These are phyloP conservation scores for Theretra japonica DNA, from an alignment of 2,888 invertebrate species.

Conservation along the genomic window DNA sequence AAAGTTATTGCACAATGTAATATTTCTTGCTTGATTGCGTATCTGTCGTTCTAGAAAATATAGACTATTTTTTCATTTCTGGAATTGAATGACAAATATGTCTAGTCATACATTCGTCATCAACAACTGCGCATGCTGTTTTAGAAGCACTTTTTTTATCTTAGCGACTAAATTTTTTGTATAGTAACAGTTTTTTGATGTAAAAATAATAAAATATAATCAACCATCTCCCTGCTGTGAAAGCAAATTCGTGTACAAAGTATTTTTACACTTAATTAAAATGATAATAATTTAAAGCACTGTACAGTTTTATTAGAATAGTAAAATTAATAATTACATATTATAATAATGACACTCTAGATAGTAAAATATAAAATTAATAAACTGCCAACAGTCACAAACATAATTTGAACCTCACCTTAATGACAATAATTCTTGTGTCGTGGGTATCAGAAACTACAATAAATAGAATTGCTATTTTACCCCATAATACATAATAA, in stretches of 20 bases:
- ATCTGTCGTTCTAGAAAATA: not conserved
- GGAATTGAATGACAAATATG: not conserved
- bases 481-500: not conserved
- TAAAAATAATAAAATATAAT: not conserved
- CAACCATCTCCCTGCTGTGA: not conserved
- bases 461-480: not conserved
- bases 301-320: not conserved
- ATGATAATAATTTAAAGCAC: not conserved
- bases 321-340: too few species aligned
- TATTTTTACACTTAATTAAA: too few species aligned
- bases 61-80: not conserved
- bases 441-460: not conserved
- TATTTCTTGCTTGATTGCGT: not conserved
- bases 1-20: constrained; percentile 2
- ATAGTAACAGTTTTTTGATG: not conserved
- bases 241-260: not conserved
- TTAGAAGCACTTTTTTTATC: not conserved
- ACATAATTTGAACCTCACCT: too few species aligned
- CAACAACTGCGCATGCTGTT: not conserved
- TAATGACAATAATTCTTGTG: too few species aligned
- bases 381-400: too few species aligned
- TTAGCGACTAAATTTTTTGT: not conserved
- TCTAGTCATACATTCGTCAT: not conserved
- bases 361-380: too few species aligned
- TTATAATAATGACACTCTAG: too few species aligned